Percentiles rank a stretch among this genome's conserved stretches.
Evolutionary conservation across 2,888 invertebrate genomes (phyloP).

Genomic region (Hermodice carunculata): DNA sequence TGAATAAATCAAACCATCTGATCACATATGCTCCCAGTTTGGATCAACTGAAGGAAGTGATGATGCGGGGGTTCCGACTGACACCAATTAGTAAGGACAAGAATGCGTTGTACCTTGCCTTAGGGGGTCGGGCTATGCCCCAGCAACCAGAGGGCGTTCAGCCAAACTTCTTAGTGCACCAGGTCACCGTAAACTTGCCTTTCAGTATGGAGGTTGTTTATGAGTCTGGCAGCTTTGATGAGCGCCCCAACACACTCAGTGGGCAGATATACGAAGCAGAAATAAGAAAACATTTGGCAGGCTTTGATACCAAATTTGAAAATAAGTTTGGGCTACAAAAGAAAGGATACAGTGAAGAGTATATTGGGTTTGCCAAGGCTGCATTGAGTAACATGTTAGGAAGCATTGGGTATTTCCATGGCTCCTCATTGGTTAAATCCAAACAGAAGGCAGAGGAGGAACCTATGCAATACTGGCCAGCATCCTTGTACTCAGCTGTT

Average conservation of each 20-base stretch:
- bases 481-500: conserved; percentile 91
- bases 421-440: conserved; percentile 82
- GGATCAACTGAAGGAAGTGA: conserved; percentile 58
- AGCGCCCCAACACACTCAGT: conserved; percentile 71
- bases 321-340: conserved; percentile 80
- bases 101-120: conserved; percentile 40
- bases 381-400: conserved; percentile 95
- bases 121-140: conserved; percentile 60
- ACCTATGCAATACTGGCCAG: conserved; percentile 94
- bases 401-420: conserved; percentile 97
- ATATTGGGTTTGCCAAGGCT: conserved; percentile 83
- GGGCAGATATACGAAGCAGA: conserved; percentile 51
- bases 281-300: conserved; percentile 44
- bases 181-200: conserved; percentile 74
- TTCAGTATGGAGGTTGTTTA: conserved; percentile 87
- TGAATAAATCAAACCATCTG: conserved; percentile 51
- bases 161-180: conserved; percentile 69
- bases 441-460: conserved; percentile 76
- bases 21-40: conserved; percentile 52
- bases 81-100: conserved; percentile 55
- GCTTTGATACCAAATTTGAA: conserved; percentile 86
- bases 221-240: conserved; percentile 74
- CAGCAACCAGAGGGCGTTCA: conserved; percentile 52
- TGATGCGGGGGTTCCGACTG: conserved; percentile 53
- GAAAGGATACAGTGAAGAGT: conserved; percentile 75